These are phyloP conservation scores for Ardeotis arabs DNA, from an alignment of 2,113 vertebrate species.

Conservation along the genomic window DNA sequence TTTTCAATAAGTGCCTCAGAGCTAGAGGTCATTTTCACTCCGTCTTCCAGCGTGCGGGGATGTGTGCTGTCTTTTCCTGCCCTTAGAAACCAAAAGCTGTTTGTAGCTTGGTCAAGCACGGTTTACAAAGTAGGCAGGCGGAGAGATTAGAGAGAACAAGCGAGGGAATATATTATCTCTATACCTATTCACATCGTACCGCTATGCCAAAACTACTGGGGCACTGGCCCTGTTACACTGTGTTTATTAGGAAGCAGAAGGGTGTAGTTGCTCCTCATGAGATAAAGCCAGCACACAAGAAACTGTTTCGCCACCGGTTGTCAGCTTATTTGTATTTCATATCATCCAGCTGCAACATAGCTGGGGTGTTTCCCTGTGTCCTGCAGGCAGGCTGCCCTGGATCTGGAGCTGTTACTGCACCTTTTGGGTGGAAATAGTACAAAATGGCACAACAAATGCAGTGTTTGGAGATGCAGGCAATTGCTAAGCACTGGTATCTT, in stretches of 20 bases:
- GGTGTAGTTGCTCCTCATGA: not conserved
- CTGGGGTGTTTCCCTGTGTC: not conserved
- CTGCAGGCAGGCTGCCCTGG: not conserved
- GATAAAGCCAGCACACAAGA: not conserved
- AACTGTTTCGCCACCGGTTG: not conserved
- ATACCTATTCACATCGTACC: not conserved
- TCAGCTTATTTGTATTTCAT: not conserved
- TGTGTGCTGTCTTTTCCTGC: not conserved
- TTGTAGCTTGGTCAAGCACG: not conserved
- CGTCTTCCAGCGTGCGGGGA: not conserved
- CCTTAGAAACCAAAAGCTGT: not conserved
- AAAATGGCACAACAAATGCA: accelerated
- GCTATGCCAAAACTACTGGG: not conserved
- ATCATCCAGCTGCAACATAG: not conserved
- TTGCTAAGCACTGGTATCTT: not conserved
- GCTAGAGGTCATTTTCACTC: conserved; percentile 65
- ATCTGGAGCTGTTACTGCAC: not conserved
- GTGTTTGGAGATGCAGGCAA: not conserved
- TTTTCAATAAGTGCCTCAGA: conserved; percentile 72
- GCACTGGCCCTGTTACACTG: not conserved
- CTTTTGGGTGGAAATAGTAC: not conserved
- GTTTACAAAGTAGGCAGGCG: not conserved
- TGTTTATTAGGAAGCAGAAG: conserved; percentile 4
- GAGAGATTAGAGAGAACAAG: not conserved
- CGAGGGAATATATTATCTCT: not conserved